These are phyloP conservation scores for Orthosia incerta DNA, from an alignment of 2,888 invertebrate species.

Conservation along the genomic window DNA sequence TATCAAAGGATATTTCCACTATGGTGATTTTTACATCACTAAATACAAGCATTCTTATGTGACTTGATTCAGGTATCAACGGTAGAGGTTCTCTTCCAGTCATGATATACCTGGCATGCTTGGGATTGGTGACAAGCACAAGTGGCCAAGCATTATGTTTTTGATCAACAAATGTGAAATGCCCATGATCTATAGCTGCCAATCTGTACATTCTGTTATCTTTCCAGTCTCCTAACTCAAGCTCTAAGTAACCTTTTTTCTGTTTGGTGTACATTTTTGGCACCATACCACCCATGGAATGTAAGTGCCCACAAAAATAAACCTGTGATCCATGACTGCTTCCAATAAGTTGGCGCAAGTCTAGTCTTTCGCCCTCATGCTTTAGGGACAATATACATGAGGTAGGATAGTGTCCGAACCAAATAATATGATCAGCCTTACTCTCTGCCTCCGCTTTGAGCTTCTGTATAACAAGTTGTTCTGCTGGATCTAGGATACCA, in stretches of 20 bases:
- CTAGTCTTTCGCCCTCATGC: slow-evolving; percentile 85
- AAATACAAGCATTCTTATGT: slow-evolving; percentile 95
- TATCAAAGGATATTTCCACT: slow-evolving; percentile 93
- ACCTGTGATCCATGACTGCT: slow-evolving; percentile 92
- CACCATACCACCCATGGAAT: slow-evolving; percentile 95
- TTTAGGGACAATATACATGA: slow-evolving; percentile 94
- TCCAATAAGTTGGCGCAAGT: slow-evolving; percentile 91
- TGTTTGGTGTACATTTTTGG: slow-evolving; percentile 97
- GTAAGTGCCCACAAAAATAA: slow-evolving; percentile 97
- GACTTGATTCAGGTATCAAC: slow-evolving; percentile 93
- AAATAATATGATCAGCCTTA: slow-evolving; percentile 85
- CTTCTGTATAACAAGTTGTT: slow-evolving; percentile 90
- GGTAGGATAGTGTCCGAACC: slow-evolving; percentile 98
- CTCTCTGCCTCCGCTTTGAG: slow-evolving; percentile 90
- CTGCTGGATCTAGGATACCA: slow-evolving; percentile 92
- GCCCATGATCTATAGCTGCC: slow-evolving; percentile 96
- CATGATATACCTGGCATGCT: slow-evolving; percentile 94
- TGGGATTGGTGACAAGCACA: slow-evolving; percentile 97
- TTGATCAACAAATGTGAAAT: slow-evolving; percentile 96
- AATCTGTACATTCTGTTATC: slow-evolving; percentile 96
- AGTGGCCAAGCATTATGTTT: slow-evolving; percentile 95
- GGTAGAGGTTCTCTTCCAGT: slow-evolving; percentile 94
- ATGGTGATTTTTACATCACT: slow-evolving; percentile 92
- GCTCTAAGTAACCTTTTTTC: slow-evolving; percentile 95
- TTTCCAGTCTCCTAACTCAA: slow-evolving; percentile 98